Percentiles rank a stretch among this genome's conserved stretches.
Evolutionary conservation across 1,140 invertebrate genomes (phyloP).

Genomic region (Hycleus phaleratus): DNA sequence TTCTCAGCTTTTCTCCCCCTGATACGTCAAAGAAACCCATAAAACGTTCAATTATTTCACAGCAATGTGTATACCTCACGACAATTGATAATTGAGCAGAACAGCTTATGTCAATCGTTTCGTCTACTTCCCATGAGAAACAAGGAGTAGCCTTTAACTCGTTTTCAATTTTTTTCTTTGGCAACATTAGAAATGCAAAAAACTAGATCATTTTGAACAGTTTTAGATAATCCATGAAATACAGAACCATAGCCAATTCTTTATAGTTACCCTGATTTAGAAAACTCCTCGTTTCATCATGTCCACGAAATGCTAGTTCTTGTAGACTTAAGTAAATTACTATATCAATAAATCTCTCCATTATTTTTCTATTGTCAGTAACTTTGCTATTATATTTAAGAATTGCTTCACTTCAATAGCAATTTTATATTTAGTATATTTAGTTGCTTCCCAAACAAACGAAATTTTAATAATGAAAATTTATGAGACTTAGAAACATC

Average conservation of each 20-base stretch:
- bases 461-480: too few relatives aligned
- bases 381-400: neutral
- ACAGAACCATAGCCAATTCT: constrained; percentile 13
- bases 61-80: constrained; percentile 14
- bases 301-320: neutral
- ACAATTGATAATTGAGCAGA: constrained; percentile 14
- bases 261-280: neutral
- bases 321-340: neutral
- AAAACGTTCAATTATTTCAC: constrained; percentile 25
- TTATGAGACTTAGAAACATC: too few relatives aligned
- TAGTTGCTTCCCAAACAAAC: too few relatives aligned
- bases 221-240: constrained; percentile 25
- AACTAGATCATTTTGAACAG: constrained; percentile 34
- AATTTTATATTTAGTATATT: too few relatives aligned
- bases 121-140: constrained; percentile 19
- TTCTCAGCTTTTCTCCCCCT: constrained; percentile 6
- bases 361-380: neutral
- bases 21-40: constrained; percentile 17
- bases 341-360: neutral
- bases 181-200: constrained; percentile 34
- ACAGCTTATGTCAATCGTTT: constrained; percentile 14
- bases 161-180: constrained; percentile 2
- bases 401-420: neutral
- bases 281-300: neutral
- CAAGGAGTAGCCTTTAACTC: constrained; percentile 19